These are phyloP conservation scores for Hemiscyllium ocellatum DNA, from an alignment of 2,113 vertebrate genomes.

Conservation along the genomic window DNA sequence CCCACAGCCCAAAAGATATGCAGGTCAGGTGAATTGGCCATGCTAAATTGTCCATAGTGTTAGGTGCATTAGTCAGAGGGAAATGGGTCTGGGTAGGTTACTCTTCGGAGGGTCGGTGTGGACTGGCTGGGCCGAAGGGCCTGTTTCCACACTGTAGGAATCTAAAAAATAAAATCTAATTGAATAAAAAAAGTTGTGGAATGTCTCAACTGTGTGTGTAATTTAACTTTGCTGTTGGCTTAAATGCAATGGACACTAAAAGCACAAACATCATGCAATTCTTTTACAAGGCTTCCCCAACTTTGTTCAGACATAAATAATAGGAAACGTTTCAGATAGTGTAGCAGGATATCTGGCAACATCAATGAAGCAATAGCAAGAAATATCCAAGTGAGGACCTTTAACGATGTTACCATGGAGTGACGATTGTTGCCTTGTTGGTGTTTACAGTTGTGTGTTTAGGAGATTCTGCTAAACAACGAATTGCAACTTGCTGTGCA, in stretches of 20 bases:
- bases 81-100: no score
- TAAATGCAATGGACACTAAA: background rate
- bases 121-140: no score
- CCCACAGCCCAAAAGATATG: no score
- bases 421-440: background rate
- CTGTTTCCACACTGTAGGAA: no score
- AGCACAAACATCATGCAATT: background rate
- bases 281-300: background rate
- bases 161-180: no score
- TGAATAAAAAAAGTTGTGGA: background rate
- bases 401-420: background rate
- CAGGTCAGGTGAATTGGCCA: no score
- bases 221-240: background rate
- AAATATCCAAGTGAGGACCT: background rate
- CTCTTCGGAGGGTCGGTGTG: no score
- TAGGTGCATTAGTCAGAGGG: no score
- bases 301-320: background rate
- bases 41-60: no score
- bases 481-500: no score
- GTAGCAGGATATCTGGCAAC: background rate
- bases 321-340: background rate
- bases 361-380: background rate
- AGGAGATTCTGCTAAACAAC: background rate
- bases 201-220: background rate
- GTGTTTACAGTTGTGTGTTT: background rate